Conservation (phyloP, 2,888 invertebrate species). For the Gonocerus acuteangulatus region DNA sequence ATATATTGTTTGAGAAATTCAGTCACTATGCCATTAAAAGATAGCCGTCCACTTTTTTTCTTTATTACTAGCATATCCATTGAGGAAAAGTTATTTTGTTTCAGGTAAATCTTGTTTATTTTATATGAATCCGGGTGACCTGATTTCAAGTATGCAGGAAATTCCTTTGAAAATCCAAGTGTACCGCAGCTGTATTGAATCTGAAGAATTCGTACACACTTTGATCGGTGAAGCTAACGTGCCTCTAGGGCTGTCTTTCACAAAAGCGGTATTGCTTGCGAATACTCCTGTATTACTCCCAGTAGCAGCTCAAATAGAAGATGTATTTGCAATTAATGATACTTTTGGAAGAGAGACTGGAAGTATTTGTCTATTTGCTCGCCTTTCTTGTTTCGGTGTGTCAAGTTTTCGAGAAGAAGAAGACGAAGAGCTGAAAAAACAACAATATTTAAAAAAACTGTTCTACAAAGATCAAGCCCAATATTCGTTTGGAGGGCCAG, state of each 20-base stretch:
- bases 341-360: conserved; percentile 29
- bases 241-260: conserved; percentile 26
- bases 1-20: too few relatives aligned
- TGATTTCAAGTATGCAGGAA: conserved; percentile 24
- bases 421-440: background rate
- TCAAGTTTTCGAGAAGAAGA: conserved; percentile 18
- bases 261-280: conserved; percentile 27
- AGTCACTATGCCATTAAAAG: too few relatives aligned
- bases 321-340: conserved; percentile 21
- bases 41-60: too few relatives aligned
- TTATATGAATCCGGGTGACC: conserved; percentile 27
- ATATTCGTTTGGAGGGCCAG: background rate
- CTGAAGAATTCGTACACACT: conserved; percentile 4
- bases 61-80: too few relatives aligned
- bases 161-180: conserved; percentile 26
- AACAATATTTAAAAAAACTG: background rate
- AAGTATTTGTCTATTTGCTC: conserved; percentile 11
- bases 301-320: conserved; percentile 25
- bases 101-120: conserved; percentile 33
- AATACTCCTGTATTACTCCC: conserved; percentile 26
- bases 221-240: conserved; percentile 28
- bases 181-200: conserved; percentile 5
- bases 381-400: conserved; percentile 31
- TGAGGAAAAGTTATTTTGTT: background rate
- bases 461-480: background rate